Percentiles rank a stretch among this genome's conserved stretches.
These are phyloP conservation scores for Leucozona laternaria DNA, from an alignment of 2,888 invertebrate species.

Conservation along the genomic window DNA sequence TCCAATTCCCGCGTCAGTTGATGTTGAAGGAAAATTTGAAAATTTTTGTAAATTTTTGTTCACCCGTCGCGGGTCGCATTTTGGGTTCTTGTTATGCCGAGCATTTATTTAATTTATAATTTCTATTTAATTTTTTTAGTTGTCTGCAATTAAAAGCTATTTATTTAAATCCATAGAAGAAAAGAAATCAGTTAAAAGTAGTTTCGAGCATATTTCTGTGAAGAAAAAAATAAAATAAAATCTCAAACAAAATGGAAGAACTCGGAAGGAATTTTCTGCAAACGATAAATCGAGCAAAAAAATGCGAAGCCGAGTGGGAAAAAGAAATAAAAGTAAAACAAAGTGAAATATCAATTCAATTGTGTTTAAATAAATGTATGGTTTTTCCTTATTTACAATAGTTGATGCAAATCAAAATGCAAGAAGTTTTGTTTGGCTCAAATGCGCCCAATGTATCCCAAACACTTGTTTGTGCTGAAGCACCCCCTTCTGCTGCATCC, in stretches of 20 bases:
- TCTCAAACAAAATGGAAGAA: slow-evolving; percentile 65
- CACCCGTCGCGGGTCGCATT: slow-evolving; percentile 41
- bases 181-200: background rate
- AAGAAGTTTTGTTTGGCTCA: slow-evolving; percentile 50
- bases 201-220: background rate
- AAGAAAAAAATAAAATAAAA: background rate
- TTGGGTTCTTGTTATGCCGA: background rate
- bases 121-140: background rate
- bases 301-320: slow-evolving; percentile 52
- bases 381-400: slow-evolving; percentile 22
- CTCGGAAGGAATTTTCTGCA: slow-evolving; percentile 46
- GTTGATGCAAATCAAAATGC: slow-evolving; percentile 46
- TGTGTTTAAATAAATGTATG: background rate
- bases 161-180: background rate
- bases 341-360: background rate
- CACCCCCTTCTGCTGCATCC: slow-evolving; percentile 69
- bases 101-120: slow-evolving; percentile 8
- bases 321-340: slow-evolving; percentile 48
- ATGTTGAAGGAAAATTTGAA: slow-evolving; percentile 57
- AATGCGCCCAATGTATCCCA: background rate
- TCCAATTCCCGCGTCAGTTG: slow-evolving; percentile 71
- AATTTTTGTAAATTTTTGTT: slow-evolving; percentile 56
- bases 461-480: background rate
- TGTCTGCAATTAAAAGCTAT: background rate
- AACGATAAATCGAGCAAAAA: slow-evolving; percentile 51